Evolutionary conservation across 2,888 invertebrate genomes (phyloP).

Genomic region (Trissolcus brochymenae): DNA sequence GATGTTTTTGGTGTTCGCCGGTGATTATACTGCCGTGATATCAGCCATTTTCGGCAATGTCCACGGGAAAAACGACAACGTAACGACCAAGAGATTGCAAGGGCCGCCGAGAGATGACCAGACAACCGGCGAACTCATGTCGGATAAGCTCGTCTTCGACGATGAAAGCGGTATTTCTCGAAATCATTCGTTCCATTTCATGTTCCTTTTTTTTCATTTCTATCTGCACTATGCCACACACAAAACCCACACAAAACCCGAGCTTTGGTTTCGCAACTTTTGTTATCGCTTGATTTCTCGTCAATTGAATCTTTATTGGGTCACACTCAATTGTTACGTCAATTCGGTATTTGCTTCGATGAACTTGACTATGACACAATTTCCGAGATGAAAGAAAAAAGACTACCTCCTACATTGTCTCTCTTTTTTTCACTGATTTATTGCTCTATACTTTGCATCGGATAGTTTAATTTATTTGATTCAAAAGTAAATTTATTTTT

Average conservation of each 20-base stretch:
- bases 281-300: conserved; percentile 42
- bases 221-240: too few species aligned
- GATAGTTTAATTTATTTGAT: not conserved
- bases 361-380: conserved; percentile 6
- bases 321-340: conserved; percentile 6
- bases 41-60: conserved; percentile 77
- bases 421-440: too few species aligned
- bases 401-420: too few species aligned
- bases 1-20: conserved; percentile 78
- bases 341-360: conserved; percentile 5
- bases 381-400: too few species aligned
- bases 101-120: conserved; percentile 63
- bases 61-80: conserved; percentile 67
- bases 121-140: conserved; percentile 38
- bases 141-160: conserved; percentile 71
- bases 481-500: not conserved
- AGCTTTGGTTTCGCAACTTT: conserved; percentile 23
- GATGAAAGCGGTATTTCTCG: conserved; percentile 77
- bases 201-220: conserved; percentile 24
- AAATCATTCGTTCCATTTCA: conserved; percentile 50
- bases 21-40: conserved; percentile 78
- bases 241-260: conserved; percentile 4
- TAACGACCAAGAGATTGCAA: conserved; percentile 57
- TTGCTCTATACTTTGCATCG: not conserved
- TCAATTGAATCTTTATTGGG: conserved; percentile 40